phyloP scores from a whole-genome alignment of 1,140 invertebrate species.

The Saccostrea glomerata region DNA sequence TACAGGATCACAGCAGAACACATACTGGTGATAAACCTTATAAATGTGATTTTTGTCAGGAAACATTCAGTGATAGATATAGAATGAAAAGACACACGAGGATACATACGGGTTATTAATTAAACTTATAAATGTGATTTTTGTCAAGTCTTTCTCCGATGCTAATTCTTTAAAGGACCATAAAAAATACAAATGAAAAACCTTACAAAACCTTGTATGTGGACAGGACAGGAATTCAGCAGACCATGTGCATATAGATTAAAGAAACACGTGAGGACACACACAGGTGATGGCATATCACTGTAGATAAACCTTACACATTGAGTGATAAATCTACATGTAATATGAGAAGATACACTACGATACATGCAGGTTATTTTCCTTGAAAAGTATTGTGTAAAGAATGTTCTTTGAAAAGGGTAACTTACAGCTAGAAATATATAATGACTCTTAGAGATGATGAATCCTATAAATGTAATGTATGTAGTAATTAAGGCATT shows the following conservation, averaged over 20 bases:
- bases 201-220: not conserved
- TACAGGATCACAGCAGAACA: not conserved
- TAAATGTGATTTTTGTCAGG: not conserved
- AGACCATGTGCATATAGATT: not conserved
- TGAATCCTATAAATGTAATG: not conserved
- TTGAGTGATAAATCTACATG: not conserved
- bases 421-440: too few relatives aligned
- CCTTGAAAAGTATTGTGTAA: too few relatives aligned
- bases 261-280: not conserved
- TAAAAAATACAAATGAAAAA: not conserved
- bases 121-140: not conserved
- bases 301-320: too few relatives aligned
- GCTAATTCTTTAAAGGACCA: too few relatives aligned
- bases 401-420: too few relatives aligned
- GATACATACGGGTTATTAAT: not conserved
- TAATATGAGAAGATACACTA: not conserved
- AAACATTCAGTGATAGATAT: not conserved
- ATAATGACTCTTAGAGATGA: not conserved
- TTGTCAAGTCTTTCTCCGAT: not conserved
- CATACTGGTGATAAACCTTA: slow-evolving; percentile 1
- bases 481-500: too few relatives aligned
- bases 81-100: not conserved
- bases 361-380: not conserved
- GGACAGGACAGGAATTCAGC: not conserved
- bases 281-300: not conserved